These are phyloP conservation scores for Asobara japonica DNA, from an alignment of 1,140 invertebrate genomes.

Conservation along the genomic window DNA sequence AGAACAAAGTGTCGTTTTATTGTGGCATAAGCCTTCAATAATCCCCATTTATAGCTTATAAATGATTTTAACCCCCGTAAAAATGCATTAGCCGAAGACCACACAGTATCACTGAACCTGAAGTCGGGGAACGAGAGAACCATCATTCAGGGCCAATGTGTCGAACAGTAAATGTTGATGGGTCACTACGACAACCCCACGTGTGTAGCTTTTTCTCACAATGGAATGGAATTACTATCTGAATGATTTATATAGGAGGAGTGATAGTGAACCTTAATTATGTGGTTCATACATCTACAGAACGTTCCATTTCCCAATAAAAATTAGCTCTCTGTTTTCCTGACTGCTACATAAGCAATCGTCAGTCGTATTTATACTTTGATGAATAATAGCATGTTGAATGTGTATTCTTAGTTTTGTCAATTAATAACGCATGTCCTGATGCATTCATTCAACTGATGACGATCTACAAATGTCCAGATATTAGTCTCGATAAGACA, in stretches of 20 bases:
- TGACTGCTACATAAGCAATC: too few relatives aligned
- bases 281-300: background rate
- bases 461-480: too few relatives aligned
- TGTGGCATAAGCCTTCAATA: conserved; percentile 61
- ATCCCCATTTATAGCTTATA: conserved; percentile 67
- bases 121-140: background rate
- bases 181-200: background rate
- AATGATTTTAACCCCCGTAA: conserved; percentile 65
- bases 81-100: conserved; percentile 58
- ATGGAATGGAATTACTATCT: background rate
- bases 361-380: too few relatives aligned
- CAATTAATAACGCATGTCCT: too few relatives aligned
- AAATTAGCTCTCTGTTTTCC: too few relatives aligned
- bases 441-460: too few relatives aligned
- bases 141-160: conserved; percentile 8
- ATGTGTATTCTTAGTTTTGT: too few relatives aligned
- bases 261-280: background rate
- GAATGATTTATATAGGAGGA: too few relatives aligned
- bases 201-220: background rate
- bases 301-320: too few relatives aligned
- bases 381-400: too few relatives aligned
- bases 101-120: background rate
- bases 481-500: too few relatives aligned
- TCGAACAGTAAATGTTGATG: conserved; percentile 16
- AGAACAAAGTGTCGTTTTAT: conserved; percentile 63